Conservation (phyloP, 2,113 vertebrate genomes). For the Campylomormyrus numenius region DNA sequence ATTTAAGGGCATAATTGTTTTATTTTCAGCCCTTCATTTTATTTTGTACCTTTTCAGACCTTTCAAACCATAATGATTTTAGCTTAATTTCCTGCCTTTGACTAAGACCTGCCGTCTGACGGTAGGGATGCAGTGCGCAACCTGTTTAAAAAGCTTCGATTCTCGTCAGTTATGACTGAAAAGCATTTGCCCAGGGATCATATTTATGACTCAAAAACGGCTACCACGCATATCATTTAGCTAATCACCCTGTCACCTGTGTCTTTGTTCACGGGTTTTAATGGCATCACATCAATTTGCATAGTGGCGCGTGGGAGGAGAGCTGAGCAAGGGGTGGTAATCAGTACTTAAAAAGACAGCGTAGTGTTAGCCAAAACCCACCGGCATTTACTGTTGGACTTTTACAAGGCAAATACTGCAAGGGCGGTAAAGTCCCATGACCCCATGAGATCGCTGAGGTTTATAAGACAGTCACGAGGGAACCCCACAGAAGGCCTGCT, state of each 20-base stretch:
- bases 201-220: neutral
- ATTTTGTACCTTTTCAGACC: neutral
- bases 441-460: neutral
- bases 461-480: neutral
- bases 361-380: neutral
- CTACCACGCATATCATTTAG: neutral
- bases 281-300: neutral
- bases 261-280: neutral
- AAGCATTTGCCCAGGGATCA: neutral
- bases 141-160: neutral
- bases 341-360: slow-evolving; percentile 1
- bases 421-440: neutral
- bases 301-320: neutral
- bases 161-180: neutral
- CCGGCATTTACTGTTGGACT: neutral
- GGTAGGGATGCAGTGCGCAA: neutral
- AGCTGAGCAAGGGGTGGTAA: neutral
- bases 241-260: neutral
- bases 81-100: neutral
- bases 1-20: neutral
- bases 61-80: neutral
- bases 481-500: neutral
- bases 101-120: neutral
- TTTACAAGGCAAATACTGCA: neutral
- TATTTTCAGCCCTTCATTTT: neutral